phyloP scores from a whole-genome alignment of 2,888 invertebrate genomes.

The Dichetophora obliterata region DNA sequence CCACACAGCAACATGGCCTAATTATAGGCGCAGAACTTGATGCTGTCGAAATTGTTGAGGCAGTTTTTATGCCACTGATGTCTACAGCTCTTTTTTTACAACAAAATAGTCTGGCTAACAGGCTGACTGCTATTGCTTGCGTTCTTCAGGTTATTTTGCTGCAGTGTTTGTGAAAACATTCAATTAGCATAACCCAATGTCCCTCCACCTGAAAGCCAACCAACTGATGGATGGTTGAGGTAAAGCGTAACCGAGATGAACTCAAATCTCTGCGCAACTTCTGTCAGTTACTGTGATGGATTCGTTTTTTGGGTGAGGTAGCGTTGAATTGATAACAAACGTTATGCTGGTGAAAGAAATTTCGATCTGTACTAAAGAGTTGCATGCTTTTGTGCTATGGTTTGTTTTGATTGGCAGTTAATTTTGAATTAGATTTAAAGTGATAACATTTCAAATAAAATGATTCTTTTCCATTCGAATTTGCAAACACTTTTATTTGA shows the following conservation, averaged over 20 bases:
- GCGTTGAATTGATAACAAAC: conserved; percentile 3
- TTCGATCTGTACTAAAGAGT: not conserved
- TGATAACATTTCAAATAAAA: conserved; percentile 2
- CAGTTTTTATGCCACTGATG: not conserved
- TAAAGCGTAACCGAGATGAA: conserved; percentile 22
- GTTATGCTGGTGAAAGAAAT: not conserved
- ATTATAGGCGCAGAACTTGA: conserved; percentile 33
- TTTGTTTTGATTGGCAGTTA: conserved; percentile 12
- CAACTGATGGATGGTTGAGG: conserved; percentile 13
- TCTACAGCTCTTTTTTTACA: not conserved
- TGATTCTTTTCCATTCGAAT: too few species aligned
- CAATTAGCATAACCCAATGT: conserved; percentile 26
- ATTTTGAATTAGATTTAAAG: conserved; percentile 15
- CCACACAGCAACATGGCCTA: conserved; percentile 11
- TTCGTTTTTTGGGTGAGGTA: not conserved
- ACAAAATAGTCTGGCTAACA: not conserved
- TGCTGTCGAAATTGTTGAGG: conserved; percentile 13
- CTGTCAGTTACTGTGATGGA: conserved; percentile 34
- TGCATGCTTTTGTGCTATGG: not conserved
- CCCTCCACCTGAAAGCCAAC: not conserved
- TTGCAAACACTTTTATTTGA: too few species aligned
- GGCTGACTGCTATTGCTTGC: conserved; percentile 8
- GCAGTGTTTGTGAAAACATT: conserved; percentile 22
- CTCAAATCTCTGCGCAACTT: conserved; percentile 21
- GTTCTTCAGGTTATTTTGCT: not conserved